These are phyloP conservation scores for Halcyon malimbica DNA, from an alignment of 2,113 vertebrate species.

Conservation along the genomic window DNA sequence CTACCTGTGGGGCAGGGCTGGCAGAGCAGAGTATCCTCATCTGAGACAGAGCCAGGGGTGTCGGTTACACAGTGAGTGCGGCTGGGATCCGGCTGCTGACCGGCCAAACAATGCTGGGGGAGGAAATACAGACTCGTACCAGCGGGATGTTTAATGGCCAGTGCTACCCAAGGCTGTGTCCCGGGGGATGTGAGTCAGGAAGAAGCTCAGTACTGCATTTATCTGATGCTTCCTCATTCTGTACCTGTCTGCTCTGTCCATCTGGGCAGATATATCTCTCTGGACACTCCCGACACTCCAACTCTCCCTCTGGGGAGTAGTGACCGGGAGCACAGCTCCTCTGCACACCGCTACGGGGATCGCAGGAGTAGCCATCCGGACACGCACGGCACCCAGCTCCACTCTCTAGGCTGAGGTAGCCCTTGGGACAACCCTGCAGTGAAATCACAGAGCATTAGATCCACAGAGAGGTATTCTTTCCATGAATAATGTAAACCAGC, in stretches of 20 bases:
- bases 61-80: conserved; percentile 70
- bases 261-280: conserved; percentile 75
- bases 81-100: conserved; percentile 73
- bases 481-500: rapidly evolving
- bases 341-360: conserved; percentile 59
- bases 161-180: neutral
- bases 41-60: conserved; percentile 68
- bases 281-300: conserved; percentile 79
- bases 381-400: conserved; percentile 78
- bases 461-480: neutral
- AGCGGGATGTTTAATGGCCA: neutral
- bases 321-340: conserved; percentile 77
- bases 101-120: conserved; percentile 67
- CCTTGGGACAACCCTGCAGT: conserved; percentile 79
- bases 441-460: neutral
- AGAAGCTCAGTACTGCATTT: neutral
- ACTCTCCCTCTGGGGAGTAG: conserved; percentile 79
- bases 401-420: conserved; percentile 80
- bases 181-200: neutral
- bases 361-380: conserved; percentile 82
- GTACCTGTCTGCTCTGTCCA: conserved; percentile 76
- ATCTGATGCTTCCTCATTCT: rapidly evolving
- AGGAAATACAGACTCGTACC: neutral
- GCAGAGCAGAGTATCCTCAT: conserved; percentile 59
- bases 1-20: conserved; percentile 82